Base-by-base conservation (phyloP, 2,113 vertebrate genomes). In the Ahaetulla prasina region DNA sequence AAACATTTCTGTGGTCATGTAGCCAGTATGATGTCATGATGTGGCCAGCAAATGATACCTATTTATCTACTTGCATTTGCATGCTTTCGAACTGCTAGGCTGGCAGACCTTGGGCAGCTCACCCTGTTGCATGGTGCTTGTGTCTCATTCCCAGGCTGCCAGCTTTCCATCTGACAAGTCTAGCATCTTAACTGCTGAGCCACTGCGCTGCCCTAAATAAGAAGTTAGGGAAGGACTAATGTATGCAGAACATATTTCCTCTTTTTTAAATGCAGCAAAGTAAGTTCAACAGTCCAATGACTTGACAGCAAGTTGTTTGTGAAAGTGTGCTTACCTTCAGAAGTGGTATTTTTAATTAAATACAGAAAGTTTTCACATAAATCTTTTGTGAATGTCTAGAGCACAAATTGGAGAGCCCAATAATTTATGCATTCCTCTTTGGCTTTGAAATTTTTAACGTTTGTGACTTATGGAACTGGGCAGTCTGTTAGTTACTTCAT, bases 361-460 rank as follows among this genome's bases (percentile, higher is more conserved):
- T 93, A 92, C 89, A 52, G 74, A 91, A 90, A 92, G 55, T 52
- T 54, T 93, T 94, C 89, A 93, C 95, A 95, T 96, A 96, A 96
- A 96, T 94, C 30, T 35, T 94, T 92, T 43, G 91, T 95, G 96
- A 95, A 92, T 93, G 94, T 89, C 93, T 92, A 90, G 92, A 93
- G 45, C 94, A 92, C 87, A 94, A 20, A 92, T 90, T 74, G 22
- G 86, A 91, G 91, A 96, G 93, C 39, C 20, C 89, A 0, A 0
- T 96, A 94, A 96, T 96, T 96, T 96, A 96, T 92, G 57, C 87
- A 49, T 89, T 95, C 43, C 60, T 20, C 91, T 87, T 95, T 90
- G 45, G 74, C 95, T 95, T 95, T 96, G 94, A 94, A 95, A 92
- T 96, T 60, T 60, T 57, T 85, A 96, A 95, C 92, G 92, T 95